A percentile compares a stretch with the other conserved stretches of the same genome.
These are phyloP conservation scores for Thripadectes ignobilis DNA, from an alignment of 2,797 vertebrate species.

Conservation along the genomic window DNA sequence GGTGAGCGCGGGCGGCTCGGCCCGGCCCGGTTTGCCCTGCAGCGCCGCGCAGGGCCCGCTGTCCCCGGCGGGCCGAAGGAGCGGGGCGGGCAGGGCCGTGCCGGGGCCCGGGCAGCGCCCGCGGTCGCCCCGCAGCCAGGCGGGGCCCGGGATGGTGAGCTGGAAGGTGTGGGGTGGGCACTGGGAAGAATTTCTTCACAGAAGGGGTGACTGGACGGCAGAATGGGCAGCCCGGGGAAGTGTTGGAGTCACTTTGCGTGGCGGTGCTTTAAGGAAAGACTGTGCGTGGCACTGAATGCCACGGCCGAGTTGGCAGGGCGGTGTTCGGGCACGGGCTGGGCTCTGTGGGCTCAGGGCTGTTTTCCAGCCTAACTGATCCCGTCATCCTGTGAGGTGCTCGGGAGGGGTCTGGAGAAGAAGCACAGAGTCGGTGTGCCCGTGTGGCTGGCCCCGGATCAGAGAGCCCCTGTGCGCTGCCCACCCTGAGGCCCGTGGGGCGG, in stretches of 20 bases:
- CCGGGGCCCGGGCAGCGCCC: no score
- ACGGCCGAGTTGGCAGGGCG: background rate
- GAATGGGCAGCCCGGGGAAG: no score
- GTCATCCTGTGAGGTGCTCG: background rate
- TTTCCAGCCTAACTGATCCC: background rate
- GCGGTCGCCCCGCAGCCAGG: no score
- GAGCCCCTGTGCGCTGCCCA: accelerated
- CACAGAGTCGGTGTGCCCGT: accelerated
- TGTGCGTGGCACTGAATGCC: background rate
- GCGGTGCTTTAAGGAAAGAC: background rate
- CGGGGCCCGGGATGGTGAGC: no score
- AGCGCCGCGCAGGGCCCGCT: background rate
- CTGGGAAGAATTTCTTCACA: background rate
- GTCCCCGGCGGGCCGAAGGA: no score
- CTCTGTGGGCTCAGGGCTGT: background rate
- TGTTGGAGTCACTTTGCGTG: background rate
- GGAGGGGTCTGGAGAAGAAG: background rate
- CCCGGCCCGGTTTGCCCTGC: accelerated
- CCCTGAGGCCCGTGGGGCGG: accelerated
- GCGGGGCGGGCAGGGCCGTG: accelerated
- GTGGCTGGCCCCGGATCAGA: background rate
- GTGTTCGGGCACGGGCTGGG: background rate
- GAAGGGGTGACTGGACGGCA: no score
- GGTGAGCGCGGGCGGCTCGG: accelerated
- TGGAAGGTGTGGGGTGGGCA: no score